Base-by-base conservation (phyloP, 2,797 vertebrate genomes). In the Cirrhinus mrigala region DNA sequence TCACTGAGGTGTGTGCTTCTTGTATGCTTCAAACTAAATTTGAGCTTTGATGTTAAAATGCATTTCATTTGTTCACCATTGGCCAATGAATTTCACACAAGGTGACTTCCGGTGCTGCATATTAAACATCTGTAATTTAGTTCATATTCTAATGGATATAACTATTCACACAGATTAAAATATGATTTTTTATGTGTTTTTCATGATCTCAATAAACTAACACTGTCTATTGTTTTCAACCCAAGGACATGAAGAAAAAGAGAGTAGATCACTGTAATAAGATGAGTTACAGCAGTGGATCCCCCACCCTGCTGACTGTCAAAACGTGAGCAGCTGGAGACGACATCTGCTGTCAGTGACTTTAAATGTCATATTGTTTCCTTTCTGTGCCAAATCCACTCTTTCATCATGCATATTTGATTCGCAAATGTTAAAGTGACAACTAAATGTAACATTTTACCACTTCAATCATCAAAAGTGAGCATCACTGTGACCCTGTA, bases 241-340 rank as follows among this genome's bases (percentile, higher is more conserved):
- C 76, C 24, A 90, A 95, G 95, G 91, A 87, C 6, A 92, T 93
- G 91, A 93, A 60, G 82, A 24, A 0, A 4, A 1, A 0, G 15
- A 85, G 94, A 88, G n/a, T 89, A 0, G n/a, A 90, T 0, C 90
- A 87, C 80, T 95, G 95, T 89, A 91, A 92, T 52, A 48, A 1
- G 0, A 48, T 94, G 91, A 86, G 75, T 4, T 94, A 94, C 89
- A 91, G 76, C 64, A 92, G 83, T 0, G 94, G 94, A 79, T n/a
- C 90, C 0, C 78, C 88, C 0, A 93, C 91, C 52, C 91, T 94
- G 20, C 91, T 94, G 64, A 66, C 90, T 7, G 80, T 0, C 0
- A 74, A 78, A 81, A 58, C 6, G 27, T 70, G 33, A 50, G 18
- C 14, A 1, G 3, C 11, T 71, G 37, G 27, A 48, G 40, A n/a